These are phyloP conservation scores for Vidua chalybeata DNA, from an alignment of 2,113 vertebrate species.

Conservation along the genomic window DNA sequence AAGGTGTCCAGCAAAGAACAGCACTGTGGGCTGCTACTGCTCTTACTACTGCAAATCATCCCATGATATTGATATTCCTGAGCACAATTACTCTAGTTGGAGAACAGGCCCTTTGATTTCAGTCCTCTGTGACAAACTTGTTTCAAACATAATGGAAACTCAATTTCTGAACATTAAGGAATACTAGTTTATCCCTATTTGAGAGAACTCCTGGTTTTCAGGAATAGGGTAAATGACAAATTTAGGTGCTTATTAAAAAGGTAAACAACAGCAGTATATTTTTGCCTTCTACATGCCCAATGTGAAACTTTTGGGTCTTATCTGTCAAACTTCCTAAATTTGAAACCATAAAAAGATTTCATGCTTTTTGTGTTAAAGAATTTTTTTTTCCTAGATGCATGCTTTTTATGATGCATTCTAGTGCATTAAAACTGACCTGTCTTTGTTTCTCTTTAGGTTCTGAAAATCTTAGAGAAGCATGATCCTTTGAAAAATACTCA, in stretches of 20 bases:
- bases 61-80: background rate
- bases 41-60: background rate
- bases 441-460: slow-evolving; percentile 80
- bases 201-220: background rate
- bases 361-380: background rate
- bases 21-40: background rate
- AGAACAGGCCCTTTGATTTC: background rate
- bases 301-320: background rate
- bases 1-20: background rate
- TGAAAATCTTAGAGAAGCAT: slow-evolving; percentile 95
- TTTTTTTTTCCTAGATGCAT: background rate
- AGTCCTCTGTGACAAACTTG: background rate
- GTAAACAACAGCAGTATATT: background rate
- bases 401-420: background rate
- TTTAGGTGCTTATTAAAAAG: background rate
- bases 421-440: background rate
- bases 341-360: background rate
- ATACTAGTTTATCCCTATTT: background rate
- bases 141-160: background rate
- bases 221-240: background rate
- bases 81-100: background rate
- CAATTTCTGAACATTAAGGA: background rate
- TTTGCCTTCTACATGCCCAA: background rate
- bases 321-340: background rate
- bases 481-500: slow-evolving; percentile 87